These are phyloP conservation scores for Polymixis lichenea DNA, from an alignment of 2,888 invertebrate species.

Conservation along the genomic window DNA sequence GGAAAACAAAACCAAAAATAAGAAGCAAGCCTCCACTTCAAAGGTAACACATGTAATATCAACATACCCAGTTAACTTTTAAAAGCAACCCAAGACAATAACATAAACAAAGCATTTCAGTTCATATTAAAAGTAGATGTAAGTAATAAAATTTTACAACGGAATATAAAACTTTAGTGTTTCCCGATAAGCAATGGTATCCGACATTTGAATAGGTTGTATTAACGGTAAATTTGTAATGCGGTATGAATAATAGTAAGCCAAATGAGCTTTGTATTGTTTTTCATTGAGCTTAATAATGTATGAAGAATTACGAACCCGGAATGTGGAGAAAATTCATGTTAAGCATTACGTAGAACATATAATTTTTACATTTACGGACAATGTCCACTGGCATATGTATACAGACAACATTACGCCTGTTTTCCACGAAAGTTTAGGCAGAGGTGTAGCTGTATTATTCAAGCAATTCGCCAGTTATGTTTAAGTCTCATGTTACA, in stretches of 20 bases:
- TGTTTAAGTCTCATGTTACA: neutral
- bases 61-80: conserved; percentile 52
- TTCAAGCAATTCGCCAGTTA: too few relatives aligned
- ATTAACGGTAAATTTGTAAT: conserved; percentile 64
- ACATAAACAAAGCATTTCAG: conserved; percentile 55
- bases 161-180: conserved; percentile 78
- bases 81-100: conserved; percentile 52
- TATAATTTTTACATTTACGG: neutral
- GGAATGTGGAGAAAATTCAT: neutral
- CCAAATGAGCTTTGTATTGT: conserved; percentile 9
- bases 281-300: neutral
- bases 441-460: neutral
- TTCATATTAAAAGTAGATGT: conserved; percentile 77
- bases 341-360: neutral
- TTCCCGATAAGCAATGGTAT: conserved; percentile 78
- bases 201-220: conserved; percentile 68
- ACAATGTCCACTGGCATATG: neutral
- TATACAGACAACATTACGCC: too few relatives aligned
- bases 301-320: neutral
- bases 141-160: conserved; percentile 79
- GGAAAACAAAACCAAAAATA: neutral
- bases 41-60: conserved; percentile 31
- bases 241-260: conserved; percentile 32
- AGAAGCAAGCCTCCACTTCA: neutral
- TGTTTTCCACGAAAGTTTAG: neutral